Conservation (phyloP, 2,113 vertebrate species). For the Petaurus breviceps region DNA sequence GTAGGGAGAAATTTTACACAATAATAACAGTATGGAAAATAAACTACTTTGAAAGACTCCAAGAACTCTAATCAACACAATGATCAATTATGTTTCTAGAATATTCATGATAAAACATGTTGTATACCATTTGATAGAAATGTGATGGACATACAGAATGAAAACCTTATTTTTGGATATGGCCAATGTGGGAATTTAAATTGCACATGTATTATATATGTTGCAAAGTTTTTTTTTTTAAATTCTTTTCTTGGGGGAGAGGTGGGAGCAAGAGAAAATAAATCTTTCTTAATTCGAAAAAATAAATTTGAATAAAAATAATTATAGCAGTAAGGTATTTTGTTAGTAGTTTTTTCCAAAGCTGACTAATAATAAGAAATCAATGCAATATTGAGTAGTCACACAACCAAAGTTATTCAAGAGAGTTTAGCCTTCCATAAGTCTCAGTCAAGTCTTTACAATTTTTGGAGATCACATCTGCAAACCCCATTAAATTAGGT, state of each 20-base stretch:
- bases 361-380: conserved; percentile 7
- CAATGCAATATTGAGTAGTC: conserved; percentile 32
- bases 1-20: neutral
- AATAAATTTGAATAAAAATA: neutral
- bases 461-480: neutral
- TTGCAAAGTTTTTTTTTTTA: neutral
- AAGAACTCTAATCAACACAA: neutral
- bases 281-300: neutral
- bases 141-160: neutral
- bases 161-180: neutral
- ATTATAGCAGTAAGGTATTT: neutral
- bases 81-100: neutral
- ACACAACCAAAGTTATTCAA: conserved; percentile 23
- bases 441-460: neutral
- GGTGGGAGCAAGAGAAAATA: neutral
- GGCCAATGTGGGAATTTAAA: neutral
- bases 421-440: neutral
- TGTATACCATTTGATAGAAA: neutral
- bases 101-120: neutral
- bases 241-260: neutral
- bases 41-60: neutral
- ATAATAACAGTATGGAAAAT: neutral
- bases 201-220: neutral
- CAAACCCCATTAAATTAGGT: conserved; percentile 21
- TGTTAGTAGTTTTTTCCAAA: conserved; percentile 39